These are phyloP conservation scores for Herminia tarsipennalis DNA, from an alignment of 2,888 invertebrate genomes.

Conservation along the genomic window DNA sequence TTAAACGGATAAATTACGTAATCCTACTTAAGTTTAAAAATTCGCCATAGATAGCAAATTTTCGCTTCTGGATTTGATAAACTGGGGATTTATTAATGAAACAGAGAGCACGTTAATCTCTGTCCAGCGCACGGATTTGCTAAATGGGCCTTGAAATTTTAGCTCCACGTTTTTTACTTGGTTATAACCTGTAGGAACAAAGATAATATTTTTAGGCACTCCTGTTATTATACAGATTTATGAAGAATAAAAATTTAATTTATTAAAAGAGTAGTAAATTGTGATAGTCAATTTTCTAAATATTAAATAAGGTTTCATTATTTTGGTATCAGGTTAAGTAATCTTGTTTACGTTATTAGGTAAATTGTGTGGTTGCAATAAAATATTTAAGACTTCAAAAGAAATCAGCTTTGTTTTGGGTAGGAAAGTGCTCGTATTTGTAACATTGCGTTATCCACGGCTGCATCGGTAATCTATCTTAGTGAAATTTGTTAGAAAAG, in stretches of 20 bases:
- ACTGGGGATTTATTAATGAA: conserved; percentile 62
- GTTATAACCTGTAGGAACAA: conserved; percentile 42
- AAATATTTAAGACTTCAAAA: too few species aligned
- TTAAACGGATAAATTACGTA: too few species aligned
- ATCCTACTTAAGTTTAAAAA: conserved; percentile 19
- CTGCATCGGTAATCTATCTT: too few species aligned
- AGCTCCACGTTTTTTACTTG: conserved; percentile 47
- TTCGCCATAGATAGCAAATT: conserved; percentile 25
- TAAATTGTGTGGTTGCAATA: neutral
- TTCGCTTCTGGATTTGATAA: conserved; percentile 51
- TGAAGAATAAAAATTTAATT: conserved; percentile 25
- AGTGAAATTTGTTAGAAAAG: too few species aligned
- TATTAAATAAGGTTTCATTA: conserved; percentile 5
- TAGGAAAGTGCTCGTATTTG: too few species aligned
- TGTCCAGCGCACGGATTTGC: conserved; percentile 64
- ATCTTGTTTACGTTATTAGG: conserved; percentile 7
- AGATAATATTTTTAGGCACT: conserved; percentile 33
- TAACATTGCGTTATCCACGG: too few species aligned
- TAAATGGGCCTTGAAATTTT: conserved; percentile 70
- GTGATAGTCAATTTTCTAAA: neutral
- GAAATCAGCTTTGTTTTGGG: too few species aligned
- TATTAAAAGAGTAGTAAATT: conserved; percentile 23
- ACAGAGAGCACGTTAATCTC: conserved; percentile 70
- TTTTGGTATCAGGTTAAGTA: conserved; percentile 10
- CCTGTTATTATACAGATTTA: conserved; percentile 35